phyloP scores from a whole-genome alignment of 2,797 vertebrate species.

The Coreius guichenoti region DNA sequence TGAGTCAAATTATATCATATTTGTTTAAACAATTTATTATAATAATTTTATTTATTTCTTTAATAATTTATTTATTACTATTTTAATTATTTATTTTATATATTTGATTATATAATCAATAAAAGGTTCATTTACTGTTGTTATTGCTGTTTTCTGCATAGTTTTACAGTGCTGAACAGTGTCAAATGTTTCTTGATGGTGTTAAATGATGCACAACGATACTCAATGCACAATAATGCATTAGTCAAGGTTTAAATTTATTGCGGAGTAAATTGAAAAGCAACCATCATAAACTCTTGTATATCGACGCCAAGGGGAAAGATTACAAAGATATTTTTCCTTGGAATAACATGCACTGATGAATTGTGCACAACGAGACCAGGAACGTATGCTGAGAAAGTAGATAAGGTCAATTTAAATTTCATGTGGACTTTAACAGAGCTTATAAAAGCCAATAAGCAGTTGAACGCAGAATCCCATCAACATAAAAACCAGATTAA shows the following conservation, averaged over 20 bases:
- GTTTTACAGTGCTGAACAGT: background rate
- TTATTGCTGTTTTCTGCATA: conserved; percentile 2
- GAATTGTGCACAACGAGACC: background rate
- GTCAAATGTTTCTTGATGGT: conserved; percentile 14
- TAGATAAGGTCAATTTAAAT: background rate
- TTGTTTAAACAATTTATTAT: background rate
- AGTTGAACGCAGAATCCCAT: background rate
- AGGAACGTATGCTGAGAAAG: background rate
- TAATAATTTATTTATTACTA: background rate
- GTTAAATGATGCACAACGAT: conserved; percentile 20
- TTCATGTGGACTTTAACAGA: conserved; percentile 13
- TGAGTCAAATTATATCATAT: background rate
- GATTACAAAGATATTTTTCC: background rate
- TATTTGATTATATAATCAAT: background rate
- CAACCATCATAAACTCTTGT: conserved; percentile 6
- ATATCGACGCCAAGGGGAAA: background rate
- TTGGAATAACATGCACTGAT: background rate
- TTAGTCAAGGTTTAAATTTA: conserved; percentile 14
- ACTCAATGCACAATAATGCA: background rate
- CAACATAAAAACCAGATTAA: conserved; percentile 14
- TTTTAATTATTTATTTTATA: background rate
- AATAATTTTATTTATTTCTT: background rate
- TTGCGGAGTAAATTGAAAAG: conserved; percentile 6
- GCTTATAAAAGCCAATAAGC: conserved; percentile 7
- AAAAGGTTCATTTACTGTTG: background rate